Evolutionary conservation across 2,113 vertebrate species (phyloP), one percentile per base, ranked within the genome.

Genomic region (Odocoileus virginianus): DNA sequence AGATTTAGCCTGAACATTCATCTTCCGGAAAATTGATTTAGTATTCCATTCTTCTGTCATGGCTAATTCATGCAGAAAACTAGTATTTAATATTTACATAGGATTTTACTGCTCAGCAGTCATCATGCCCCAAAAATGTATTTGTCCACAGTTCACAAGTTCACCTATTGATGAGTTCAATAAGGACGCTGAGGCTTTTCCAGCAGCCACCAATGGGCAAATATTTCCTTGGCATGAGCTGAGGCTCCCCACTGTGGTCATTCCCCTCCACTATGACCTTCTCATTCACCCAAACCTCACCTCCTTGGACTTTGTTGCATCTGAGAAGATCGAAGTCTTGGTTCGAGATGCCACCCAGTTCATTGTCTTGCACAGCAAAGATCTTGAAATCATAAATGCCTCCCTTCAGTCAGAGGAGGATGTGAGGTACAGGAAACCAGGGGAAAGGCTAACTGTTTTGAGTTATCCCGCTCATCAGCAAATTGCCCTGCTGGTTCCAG

Each of bases 351-450:
- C 90, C 52, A 96, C 95, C 7, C 87, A 28, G 13, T 97, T 96
- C 91, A 97, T 98, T 54, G 78, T 98, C 82, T 86, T 98, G 94
- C 79, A 98, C 55, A 98, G 94, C 92, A 98, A 96, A 89, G 97
- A 88, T 43, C 78, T 97, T 64, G 96, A 96, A 86, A 98, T 97
- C 61, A 88, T 43, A 6, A 95, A 45, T 76, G 91, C 82, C 50
- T 94, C 74, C 45, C 91, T 98, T 89, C 25, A 91, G 23, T 87
- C 85, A 12, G 94, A 96, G n/a, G 94, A 95, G 60, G 95, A 96
- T 81, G 47, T 78, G 76, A 92, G 58, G 82, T 76, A 90, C 12
- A 64, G 9, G 17, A 91, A 87, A 74, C 50, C 82, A 43, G 93
- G 57, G 28, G 17, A 74, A 89, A 84, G 40, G 11, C 8, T 98